A percentile compares a stretch with the other conserved stretches of the same genome.
Evolutionary conservation across 2,113 vertebrate genomes (phyloP).

Genomic region (Podarcis cretensis): DNA sequence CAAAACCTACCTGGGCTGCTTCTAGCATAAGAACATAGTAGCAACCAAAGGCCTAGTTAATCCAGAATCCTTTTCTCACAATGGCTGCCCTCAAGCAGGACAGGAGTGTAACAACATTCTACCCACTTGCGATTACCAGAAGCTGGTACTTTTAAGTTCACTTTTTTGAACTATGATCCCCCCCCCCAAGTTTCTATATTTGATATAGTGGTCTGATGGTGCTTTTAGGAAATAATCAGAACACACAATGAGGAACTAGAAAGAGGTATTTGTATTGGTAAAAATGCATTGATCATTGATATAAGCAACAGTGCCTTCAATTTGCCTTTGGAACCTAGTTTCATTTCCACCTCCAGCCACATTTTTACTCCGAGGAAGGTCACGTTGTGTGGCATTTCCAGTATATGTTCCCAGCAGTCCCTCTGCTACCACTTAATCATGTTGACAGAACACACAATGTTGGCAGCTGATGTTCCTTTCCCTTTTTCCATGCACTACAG

Average conservation of each 20-base stretch:
- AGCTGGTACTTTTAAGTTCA: neutral
- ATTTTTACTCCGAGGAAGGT: neutral
- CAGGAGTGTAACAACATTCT: no score
- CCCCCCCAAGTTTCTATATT: neutral
- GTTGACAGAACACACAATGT: neutral
- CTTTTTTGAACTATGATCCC: neutral
- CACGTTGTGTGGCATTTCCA: constrained; percentile 22
- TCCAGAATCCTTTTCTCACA: no score
- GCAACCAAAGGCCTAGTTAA: no score
- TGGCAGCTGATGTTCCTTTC: constrained; percentile 33
- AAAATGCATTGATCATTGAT: neutral
- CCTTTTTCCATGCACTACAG: constrained; percentile 20
- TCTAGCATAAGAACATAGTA: neutral
- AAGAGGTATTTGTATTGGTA: constrained; percentile 6
- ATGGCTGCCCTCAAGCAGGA: no score
- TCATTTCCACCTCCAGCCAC: neutral
- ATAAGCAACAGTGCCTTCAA: constrained; percentile 7
- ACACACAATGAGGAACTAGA: neutral
- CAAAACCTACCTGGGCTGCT: no score
- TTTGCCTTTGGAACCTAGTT: constrained; percentile 7
- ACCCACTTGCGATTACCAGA: no score
- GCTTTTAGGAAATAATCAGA: neutral
- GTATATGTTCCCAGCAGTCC: neutral
- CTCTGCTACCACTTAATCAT: constrained; percentile 22
- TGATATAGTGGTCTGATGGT: neutral